Percentiles rank a stretch among this genome's conserved stretches.
phyloP scores from a whole-genome alignment of 1,140 invertebrate genomes.

The Steinernema khuongi region DNA sequence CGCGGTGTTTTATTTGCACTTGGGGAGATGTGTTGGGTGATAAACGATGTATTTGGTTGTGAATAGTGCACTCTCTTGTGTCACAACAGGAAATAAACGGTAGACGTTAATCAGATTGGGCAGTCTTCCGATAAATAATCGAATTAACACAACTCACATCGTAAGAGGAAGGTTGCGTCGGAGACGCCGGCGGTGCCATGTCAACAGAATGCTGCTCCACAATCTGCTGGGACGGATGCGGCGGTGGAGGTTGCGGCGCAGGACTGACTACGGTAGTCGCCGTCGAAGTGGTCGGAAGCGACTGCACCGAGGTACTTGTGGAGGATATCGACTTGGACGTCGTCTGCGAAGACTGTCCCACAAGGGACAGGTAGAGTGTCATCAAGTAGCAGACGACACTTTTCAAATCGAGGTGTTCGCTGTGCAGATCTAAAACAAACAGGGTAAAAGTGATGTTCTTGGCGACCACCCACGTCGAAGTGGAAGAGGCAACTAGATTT shows the following conservation, averaged over 20 bases:
- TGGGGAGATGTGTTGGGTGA: too few species aligned
- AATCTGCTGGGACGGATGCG: conserved; percentile 5
- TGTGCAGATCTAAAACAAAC: conserved; percentile 49
- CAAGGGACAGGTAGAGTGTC: conserved; percentile 42
- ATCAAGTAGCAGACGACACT: conserved; percentile 52
- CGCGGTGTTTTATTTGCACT: too few species aligned
- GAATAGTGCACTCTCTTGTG: too few species aligned
- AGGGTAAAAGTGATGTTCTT: background rate
- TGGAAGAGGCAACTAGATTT: background rate
- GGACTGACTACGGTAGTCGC: conserved; percentile 5
- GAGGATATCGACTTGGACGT: background rate
- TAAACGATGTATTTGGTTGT: too few species aligned
- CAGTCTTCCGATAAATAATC: background rate
- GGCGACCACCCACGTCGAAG: too few species aligned
- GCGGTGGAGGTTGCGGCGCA: background rate
- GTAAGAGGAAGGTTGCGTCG: background rate
- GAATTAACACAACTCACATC: conserved; percentile 10
- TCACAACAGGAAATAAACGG: too few species aligned
- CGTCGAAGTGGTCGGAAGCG: background rate
- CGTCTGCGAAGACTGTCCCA: background rate
- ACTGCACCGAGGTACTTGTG: background rate
- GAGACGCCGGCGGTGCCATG: background rate
- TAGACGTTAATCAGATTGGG: background rate
- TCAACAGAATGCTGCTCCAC: conserved; percentile 6
- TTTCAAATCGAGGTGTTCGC: conserved; percentile 52